Percentiles rank a stretch among this genome's conserved stretches.
Conservation (phyloP, 2,113 vertebrate species). For the Bothrops jararaca region DNA sequence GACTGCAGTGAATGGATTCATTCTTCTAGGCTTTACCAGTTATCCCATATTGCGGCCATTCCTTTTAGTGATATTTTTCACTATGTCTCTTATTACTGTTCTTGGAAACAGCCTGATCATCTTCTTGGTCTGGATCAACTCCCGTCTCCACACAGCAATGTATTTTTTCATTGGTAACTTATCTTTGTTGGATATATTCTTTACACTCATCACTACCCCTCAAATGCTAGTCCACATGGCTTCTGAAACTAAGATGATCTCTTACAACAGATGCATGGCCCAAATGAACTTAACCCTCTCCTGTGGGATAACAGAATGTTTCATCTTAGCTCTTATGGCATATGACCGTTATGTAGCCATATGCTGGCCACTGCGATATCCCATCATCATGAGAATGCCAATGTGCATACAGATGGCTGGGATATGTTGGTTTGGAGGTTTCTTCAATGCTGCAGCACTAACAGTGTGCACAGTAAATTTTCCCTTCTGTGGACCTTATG, state of each 20-base stretch:
- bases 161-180: constrained; percentile 52
- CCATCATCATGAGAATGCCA: constrained; percentile 16
- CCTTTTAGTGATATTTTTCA: background rate
- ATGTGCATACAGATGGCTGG: constrained; percentile 24
- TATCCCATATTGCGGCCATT: background rate
- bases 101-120: constrained; percentile 7
- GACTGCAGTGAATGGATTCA: background rate
- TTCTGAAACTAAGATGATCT: constrained; percentile 19
- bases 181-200: constrained; percentile 44
- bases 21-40: background rate
- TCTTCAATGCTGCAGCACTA: constrained; percentile 39
- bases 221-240: constrained; percentile 40
- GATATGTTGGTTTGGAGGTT: constrained; percentile 13
- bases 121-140: constrained; percentile 11
- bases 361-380: constrained; percentile 32
- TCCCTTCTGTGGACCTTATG: constrained; percentile 34
- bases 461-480: constrained; percentile 15
- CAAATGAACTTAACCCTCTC: constrained; percentile 52
- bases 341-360: constrained; percentile 24
- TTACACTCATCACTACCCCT: constrained; percentile 24
- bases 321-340: constrained; percentile 43
- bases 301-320: constrained; percentile 36
- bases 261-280: constrained; percentile 39
- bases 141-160: constrained; percentile 37
- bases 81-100: constrained; percentile 5